A percentile compares a stretch with the other conserved stretches of the same genome.
Evolutionary conservation across 2,888 invertebrate species (phyloP).

Genomic region (Agonopterix alstromeriana): DNA sequence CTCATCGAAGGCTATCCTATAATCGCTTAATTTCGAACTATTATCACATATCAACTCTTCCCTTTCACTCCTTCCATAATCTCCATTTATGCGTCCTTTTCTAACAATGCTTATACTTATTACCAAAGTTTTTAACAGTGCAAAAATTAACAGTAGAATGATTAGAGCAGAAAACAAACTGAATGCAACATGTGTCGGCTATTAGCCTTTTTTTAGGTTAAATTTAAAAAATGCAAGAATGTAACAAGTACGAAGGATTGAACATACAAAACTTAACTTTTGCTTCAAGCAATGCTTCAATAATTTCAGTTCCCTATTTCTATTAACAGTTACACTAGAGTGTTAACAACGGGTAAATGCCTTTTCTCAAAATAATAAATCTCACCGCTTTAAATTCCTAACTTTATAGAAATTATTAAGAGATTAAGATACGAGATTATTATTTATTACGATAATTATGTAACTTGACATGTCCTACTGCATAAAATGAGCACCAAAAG

Average conservation of each 20-base stretch:
- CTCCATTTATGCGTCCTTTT: constrained; percentile 22
- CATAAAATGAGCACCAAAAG: constrained; percentile 49
- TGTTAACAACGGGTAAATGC: constrained; percentile 60
- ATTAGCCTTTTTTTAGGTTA: too few species aligned
- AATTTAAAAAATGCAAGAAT: too few species aligned
- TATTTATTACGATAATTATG: constrained; percentile 16
- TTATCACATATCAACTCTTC: constrained; percentile 65
- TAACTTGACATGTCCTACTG: constrained; percentile 38
- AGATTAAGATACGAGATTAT: constrained; percentile 19
- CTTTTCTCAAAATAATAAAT: constrained; percentile 60
- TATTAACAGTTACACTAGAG: constrained; percentile 38
- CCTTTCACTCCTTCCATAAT: constrained; percentile 27
- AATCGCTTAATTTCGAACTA: constrained; percentile 51
- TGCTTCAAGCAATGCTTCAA: constrained; percentile 25
- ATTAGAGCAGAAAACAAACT: background rate
- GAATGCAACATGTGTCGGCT: too few species aligned
- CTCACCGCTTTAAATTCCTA: constrained; percentile 31
- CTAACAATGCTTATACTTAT: constrained; percentile 5
- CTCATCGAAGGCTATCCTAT: constrained; percentile 26
- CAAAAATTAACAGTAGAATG: background rate
- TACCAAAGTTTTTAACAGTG: background rate
- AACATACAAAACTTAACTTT: background rate
- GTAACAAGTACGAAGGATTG: background rate
- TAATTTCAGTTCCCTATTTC: constrained; percentile 17
- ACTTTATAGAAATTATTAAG: constrained; percentile 12